These are phyloP conservation scores for Tapera naevia DNA, from an alignment of 2,797 vertebrate genomes.

Conservation along the genomic window DNA sequence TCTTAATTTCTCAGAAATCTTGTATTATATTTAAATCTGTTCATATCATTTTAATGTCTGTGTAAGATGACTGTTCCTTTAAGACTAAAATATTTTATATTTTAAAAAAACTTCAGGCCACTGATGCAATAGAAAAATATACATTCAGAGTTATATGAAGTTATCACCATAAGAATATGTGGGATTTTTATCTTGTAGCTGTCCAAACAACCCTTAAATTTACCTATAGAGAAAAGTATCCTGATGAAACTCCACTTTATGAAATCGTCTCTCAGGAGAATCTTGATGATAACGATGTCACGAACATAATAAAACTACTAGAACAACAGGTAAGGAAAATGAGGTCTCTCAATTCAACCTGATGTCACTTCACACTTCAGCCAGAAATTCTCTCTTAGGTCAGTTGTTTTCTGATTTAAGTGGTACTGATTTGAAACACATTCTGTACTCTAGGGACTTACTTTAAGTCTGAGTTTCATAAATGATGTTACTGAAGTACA, in stretches of 20 bases:
- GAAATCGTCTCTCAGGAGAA: constrained; percentile 93
- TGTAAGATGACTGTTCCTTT: background rate
- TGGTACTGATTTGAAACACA: background rate
- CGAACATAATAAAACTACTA: constrained; percentile 85
- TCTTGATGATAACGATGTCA: constrained; percentile 85
- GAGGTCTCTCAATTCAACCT: background rate
- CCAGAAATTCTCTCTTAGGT: background rate
- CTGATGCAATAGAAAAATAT: background rate
- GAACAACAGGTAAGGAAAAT: constrained; percentile 86
- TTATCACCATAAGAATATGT: background rate
- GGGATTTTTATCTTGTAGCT: constrained; percentile 72
- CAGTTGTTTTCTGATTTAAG: background rate
- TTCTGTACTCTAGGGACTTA: background rate
- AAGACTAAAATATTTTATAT: background rate
- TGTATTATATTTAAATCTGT: background rate
- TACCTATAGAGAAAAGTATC: constrained; percentile 93
- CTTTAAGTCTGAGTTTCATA: background rate
- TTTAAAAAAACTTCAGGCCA: background rate
- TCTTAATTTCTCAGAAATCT: background rate
- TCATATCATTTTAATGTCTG: background rate
- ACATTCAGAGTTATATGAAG: background rate
- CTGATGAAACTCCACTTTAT: constrained; percentile 91
- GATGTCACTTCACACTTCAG: background rate
- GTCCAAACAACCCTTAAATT: constrained; percentile 92
- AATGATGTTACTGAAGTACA: background rate